Base-by-base conservation (phyloP, 2,888 invertebrate genomes). In the Agelastica alni region DNA sequence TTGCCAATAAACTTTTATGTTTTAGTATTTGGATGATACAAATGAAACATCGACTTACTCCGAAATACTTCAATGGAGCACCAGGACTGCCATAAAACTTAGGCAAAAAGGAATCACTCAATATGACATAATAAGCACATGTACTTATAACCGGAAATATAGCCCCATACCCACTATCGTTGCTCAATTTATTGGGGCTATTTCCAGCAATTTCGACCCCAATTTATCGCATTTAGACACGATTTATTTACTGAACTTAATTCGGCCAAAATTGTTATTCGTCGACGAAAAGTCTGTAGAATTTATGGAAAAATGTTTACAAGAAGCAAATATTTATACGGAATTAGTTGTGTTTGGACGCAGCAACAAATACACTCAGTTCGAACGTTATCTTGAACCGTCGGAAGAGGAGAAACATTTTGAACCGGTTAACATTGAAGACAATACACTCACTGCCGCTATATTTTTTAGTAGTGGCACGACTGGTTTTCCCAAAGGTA, bases 111-210 rank as follows among this genome's bases (percentile, higher is more conserved):
- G 61, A 32, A 51, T 61, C 6, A n/a, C 16, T 10, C 42, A 31
- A 39, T 20, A 44, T 37, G 62, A 62, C 36, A 34, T 62, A 2
- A 42, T 62, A 1, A 47, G 55, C 16, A 44, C 30, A 1, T 60
- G 60, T 39, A 39, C 62, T 1, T 16, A 47, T 12, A 60, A 60
- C 26, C 58, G 56, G 6, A 47, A 53, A 37, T 45, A 58, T 41
- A 55, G 51, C 32, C 47, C 41, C n/a, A 71, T 80, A 26, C 80
- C 81, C 0, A 74, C 78, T 45, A 76, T 81, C 31, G 80, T 81
- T 1, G 74, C 77, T 0, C 60, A 79, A 2, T 80, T 75, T 59
- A 68, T 79, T 12, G 81, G 81, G 2, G 70, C 65, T 2, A 67
- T 61, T 13, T 42, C 68, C 1, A 61, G 68, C 6, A 58, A 31